Conservation (phyloP, 2,888 invertebrate species). For the Thera britannica region DNA sequence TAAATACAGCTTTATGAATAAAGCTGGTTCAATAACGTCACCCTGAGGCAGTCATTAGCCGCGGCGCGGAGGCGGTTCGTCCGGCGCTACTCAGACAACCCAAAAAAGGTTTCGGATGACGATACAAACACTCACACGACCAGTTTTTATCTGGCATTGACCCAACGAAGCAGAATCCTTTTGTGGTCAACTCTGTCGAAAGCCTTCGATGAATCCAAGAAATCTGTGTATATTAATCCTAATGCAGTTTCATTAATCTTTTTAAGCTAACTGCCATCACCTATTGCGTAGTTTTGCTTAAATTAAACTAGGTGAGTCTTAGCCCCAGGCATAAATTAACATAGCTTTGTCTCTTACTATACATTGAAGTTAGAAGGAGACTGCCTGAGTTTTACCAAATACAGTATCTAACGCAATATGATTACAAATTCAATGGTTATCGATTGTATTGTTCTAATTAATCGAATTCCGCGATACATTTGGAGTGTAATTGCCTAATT, state of each 20-base stretch:
- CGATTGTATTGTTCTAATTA: conserved; percentile 26
- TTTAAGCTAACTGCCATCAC: conserved; percentile 17
- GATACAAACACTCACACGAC: conserved; percentile 56
- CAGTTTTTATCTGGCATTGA: conserved; percentile 69
- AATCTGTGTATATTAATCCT: conserved; percentile 28
- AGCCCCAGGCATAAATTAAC: background rate
- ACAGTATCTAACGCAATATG: conserved; percentile 2
- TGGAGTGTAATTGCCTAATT: conserved; percentile 19
- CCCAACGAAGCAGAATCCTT: conserved; percentile 60
- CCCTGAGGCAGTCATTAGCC: conserved; percentile 69
- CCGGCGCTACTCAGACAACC: conserved; percentile 61
- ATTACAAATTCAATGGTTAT: conserved; percentile 9
- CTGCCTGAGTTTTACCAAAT: background rate
- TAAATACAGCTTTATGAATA: conserved; percentile 44
- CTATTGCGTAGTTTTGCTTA: background rate
- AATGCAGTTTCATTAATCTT: conserved; percentile 31
- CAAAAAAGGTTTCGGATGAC: conserved; percentile 72
- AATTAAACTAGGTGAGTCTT: background rate
- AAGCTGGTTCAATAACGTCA: conserved; percentile 58
- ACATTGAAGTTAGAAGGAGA: background rate
- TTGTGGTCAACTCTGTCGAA: conserved; percentile 68
- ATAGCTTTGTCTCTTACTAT: background rate
- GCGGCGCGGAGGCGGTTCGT: conserved; percentile 61
- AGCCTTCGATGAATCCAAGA: conserved; percentile 53
- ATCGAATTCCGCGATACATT: conserved; percentile 31